A percentile compares a stretch with the other conserved stretches of the same genome.
Evolutionary conservation across 30 jellyfish, hydroid and myxozoan genomes (phyloP).

Genomic region (Turritopsis rubra): DNA sequence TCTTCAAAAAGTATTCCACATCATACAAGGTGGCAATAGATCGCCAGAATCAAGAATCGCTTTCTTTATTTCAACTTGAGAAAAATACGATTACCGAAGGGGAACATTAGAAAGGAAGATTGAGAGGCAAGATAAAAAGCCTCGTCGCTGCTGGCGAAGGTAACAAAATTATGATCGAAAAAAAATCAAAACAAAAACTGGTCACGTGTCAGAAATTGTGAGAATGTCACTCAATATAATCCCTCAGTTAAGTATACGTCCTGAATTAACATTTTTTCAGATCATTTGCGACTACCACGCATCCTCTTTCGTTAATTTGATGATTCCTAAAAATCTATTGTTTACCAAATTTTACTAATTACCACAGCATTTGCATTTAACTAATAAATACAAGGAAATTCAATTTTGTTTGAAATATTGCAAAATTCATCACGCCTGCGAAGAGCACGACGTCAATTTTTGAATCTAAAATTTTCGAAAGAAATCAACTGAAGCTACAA

Average conservation of each 20-base stretch:
- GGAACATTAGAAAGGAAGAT: too few species aligned
- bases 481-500: background rate
- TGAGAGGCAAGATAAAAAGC: too few species aligned
- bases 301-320: background rate
- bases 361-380: background rate
- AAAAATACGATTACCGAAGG: too few species aligned
- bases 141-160: too few species aligned
- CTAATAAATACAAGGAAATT: background rate
- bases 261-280: background rate
- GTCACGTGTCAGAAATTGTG: background rate
- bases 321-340: too few species aligned
- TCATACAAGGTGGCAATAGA: too few species aligned
- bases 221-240: background rate
- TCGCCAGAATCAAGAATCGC: too few species aligned
- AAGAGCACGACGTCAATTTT: background rate
- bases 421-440: background rate
- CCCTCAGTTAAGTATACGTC: background rate
- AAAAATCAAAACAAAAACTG: background rate
- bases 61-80: too few species aligned
- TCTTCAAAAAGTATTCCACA: too few species aligned
- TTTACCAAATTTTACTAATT: background rate
- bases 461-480: background rate
- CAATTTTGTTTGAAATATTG: background rate
- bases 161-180: background rate
- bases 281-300: background rate